phyloP scores from a whole-genome alignment of 2,797 vertebrate species.

The Anguilla anguilla region DNA sequence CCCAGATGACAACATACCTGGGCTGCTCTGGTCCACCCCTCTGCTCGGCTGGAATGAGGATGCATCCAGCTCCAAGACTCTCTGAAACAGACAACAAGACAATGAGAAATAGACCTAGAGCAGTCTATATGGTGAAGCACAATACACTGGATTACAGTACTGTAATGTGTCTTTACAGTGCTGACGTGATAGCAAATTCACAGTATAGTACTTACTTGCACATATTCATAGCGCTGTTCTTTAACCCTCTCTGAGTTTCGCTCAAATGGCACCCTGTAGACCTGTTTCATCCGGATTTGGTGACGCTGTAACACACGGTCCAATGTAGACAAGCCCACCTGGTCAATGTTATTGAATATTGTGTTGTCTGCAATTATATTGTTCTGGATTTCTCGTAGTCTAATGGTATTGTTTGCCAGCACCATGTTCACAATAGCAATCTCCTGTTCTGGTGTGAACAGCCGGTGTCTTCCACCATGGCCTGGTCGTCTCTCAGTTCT shows the following conservation, averaged over 20 bases:
- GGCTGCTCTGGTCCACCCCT: too few relatives aligned
- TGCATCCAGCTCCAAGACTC: too few relatives aligned
- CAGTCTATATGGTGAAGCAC: too few relatives aligned
- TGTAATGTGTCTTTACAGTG: too few relatives aligned
- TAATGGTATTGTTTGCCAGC: not conserved
- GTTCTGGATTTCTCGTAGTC: not conserved
- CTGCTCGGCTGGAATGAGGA: too few relatives aligned
- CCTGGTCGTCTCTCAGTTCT: too few relatives aligned
- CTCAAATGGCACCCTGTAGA: constrained; percentile 35
- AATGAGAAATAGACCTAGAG: too few relatives aligned
- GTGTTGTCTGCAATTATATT: constrained; percentile 9
- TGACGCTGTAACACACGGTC: constrained; percentile 13
- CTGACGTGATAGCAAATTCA: too few relatives aligned
- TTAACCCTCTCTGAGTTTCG: constrained; percentile 3
- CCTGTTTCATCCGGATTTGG: constrained; percentile 26
- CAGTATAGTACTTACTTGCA: constrained; percentile 17
- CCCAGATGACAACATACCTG: too few relatives aligned
- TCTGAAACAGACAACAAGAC: too few relatives aligned
- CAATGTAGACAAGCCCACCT: constrained; percentile 13
- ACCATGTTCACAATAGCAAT: not conserved
- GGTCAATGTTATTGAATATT: not conserved
- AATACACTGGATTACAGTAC: too few relatives aligned
- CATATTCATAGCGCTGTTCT: constrained; percentile 27
- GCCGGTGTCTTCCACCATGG: too few relatives aligned
- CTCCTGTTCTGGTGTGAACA: not conserved